phyloP scores from a whole-genome alignment of 2,888 invertebrate genomes.

The Cosmia trapezina region DNA sequence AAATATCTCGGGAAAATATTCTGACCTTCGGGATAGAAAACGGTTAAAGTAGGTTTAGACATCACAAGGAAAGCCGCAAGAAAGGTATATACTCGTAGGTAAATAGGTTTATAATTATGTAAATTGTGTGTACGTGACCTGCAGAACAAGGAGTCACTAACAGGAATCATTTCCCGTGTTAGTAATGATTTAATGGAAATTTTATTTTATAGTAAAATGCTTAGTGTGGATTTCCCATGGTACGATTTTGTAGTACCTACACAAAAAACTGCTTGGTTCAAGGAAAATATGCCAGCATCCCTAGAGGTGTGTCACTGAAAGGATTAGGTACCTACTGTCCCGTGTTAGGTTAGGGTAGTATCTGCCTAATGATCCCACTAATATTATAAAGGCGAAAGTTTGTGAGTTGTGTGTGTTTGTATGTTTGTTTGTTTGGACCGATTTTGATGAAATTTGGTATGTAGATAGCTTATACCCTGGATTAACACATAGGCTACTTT shows the following conservation, averaged over 20 bases:
- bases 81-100: too few species aligned
- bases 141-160: conserved; percentile 20
- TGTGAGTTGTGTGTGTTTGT: too few species aligned
- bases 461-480: too few species aligned
- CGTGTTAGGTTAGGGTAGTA: neutral
- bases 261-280: neutral
- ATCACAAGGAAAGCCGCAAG: too few species aligned
- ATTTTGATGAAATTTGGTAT: too few species aligned
- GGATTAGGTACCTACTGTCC: neutral
- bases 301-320: conserved; percentile 14
- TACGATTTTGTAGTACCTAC: conserved; percentile 4
- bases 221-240: conserved; percentile 38
- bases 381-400: too few species aligned
- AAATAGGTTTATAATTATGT: neutral
- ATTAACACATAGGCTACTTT: too few species aligned
- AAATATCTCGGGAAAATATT: too few species aligned
- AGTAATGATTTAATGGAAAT: conserved; percentile 34
- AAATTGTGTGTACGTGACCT: conserved; percentile 41
- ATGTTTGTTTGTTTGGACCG: too few species aligned
- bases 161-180: neutral
- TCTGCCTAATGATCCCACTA: too few species aligned
- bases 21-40: too few species aligned
- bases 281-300: conserved; percentile 29
- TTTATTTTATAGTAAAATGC: conserved; percentile 6
- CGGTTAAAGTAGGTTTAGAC: too few species aligned